Percentiles rank a stretch among this genome's conserved stretches.
Conservation (phyloP, 2,888 invertebrate species). For the Cremastobaeus sp. region DNA sequence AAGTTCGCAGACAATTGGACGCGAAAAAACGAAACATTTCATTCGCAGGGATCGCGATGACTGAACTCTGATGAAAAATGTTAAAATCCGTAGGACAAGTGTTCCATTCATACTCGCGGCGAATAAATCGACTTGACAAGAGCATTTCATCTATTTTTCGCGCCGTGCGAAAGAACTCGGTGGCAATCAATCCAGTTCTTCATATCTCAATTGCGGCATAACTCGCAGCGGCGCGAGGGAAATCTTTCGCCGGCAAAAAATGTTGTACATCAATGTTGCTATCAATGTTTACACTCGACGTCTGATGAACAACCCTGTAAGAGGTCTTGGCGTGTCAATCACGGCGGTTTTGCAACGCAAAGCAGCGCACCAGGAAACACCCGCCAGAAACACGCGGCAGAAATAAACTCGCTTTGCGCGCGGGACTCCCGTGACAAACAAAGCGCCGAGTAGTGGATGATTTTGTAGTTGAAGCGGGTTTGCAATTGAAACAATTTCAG, state of each 20-base stretch:
- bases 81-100: too few species aligned
- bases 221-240: conserved; percentile 20
- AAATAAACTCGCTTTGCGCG: too few species aligned
- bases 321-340: conserved; percentile 28
- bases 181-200: conserved; percentile 26
- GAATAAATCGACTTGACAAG: not conserved
- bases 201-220: conserved; percentile 37
- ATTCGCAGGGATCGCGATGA: too few species aligned
- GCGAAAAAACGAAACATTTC: too few species aligned
- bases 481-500: conserved; percentile 4
- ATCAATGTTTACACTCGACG: conserved; percentile 33
- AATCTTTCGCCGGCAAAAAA: conserved; percentile 11
- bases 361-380: conserved; percentile 15
- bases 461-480: not conserved
- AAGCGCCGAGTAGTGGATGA: conserved; percentile 8
- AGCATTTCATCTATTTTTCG: conserved; percentile 8
- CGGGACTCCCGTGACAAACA: too few species aligned
- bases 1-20: too few species aligned
- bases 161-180: not conserved
- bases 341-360: conserved; percentile 18
- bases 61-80: too few species aligned
- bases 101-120: too few species aligned
- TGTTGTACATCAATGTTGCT: conserved; percentile 30
- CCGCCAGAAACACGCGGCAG: conserved; percentile 18
- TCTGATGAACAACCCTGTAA: conserved; percentile 27